These are phyloP conservation scores for Pachyseris speciosa DNA, from an alignment of 64 coral and sea anemone species.

Conservation along the genomic window DNA sequence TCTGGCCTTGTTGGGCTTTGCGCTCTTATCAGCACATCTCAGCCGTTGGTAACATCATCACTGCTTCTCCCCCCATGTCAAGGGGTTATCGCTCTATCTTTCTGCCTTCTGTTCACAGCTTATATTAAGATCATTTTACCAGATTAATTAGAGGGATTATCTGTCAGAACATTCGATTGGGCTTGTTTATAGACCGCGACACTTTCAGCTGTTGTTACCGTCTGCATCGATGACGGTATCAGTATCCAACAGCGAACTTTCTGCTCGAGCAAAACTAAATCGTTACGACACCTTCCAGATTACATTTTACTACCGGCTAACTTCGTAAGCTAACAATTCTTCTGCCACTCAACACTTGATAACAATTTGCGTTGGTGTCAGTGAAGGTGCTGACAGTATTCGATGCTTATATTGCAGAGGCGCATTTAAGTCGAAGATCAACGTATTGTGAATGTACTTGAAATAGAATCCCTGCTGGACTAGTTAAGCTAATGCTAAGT, in stretches of 20 bases:
- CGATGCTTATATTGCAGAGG: not conserved
- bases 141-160: slow-evolving; percentile 45
- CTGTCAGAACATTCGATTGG: slow-evolving; percentile 14
- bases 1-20: not conserved
- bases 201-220: not conserved
- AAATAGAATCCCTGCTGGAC: not conserved
- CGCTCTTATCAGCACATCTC: slow-evolving; percentile 39
- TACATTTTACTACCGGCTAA: not conserved
- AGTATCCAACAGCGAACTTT: not conserved
- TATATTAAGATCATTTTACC: slow-evolving; percentile 62
- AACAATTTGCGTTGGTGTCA: slow-evolving; percentile 7
- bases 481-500: not conserved
- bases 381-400: slow-evolving; percentile 25
- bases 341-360: slow-evolving; percentile 4
- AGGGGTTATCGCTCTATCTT: slow-evolving; percentile 32
- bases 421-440: not conserved
- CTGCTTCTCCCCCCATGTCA: not conserved
- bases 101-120: slow-evolving; percentile 50
- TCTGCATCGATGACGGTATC: not conserved
- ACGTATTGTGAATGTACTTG: not conserved
- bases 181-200: not conserved
- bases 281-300: not conserved
- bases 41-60: slow-evolving; percentile 28
- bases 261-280: not conserved
- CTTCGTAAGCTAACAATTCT: not conserved